Percentiles rank a stretch among this genome's conserved stretches.
phyloP scores from a whole-genome alignment of 2,797 vertebrate species.

The Coregonus suidteri region DNA sequence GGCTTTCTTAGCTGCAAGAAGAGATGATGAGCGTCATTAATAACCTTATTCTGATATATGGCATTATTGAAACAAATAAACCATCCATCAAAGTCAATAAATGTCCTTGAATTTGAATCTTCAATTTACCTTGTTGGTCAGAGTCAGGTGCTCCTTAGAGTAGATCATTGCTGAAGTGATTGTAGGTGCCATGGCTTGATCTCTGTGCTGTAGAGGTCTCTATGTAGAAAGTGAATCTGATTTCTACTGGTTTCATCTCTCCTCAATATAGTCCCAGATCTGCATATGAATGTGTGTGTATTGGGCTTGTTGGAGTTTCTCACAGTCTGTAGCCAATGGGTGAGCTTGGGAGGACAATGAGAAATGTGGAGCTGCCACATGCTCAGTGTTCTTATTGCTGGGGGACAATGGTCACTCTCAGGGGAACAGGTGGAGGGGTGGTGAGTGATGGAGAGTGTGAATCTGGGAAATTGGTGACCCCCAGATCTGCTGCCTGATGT shows the following conservation, averaged over 20 bases:
- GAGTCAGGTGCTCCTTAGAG: too few relatives aligned
- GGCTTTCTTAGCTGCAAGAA: background rate
- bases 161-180: too few relatives aligned
- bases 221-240: slow-evolving; percentile 60
- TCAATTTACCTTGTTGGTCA: too few relatives aligned
- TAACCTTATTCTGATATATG: background rate
- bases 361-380: background rate
- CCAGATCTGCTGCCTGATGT: slow-evolving; percentile 45
- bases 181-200: too few relatives aligned
- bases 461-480: slow-evolving; percentile 42
- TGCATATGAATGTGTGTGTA: too few relatives aligned
- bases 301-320: too few relatives aligned
- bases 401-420: slow-evolving; percentile 54
- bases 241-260: slow-evolving; percentile 55
- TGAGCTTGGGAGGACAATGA: background rate
- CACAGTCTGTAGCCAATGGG: slow-evolving; percentile 33
- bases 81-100: too few relatives aligned
- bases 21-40: background rate
- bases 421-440: slow-evolving; percentile 29
- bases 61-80: background rate
- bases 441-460: slow-evolving; percentile 34
- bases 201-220: too few relatives aligned
- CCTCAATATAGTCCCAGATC: slow-evolving; percentile 10
- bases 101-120: too few relatives aligned
- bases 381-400: slow-evolving; percentile 5